Conservation (phyloP, 2,888 invertebrate genomes). For the Lithodes maja region DNA sequence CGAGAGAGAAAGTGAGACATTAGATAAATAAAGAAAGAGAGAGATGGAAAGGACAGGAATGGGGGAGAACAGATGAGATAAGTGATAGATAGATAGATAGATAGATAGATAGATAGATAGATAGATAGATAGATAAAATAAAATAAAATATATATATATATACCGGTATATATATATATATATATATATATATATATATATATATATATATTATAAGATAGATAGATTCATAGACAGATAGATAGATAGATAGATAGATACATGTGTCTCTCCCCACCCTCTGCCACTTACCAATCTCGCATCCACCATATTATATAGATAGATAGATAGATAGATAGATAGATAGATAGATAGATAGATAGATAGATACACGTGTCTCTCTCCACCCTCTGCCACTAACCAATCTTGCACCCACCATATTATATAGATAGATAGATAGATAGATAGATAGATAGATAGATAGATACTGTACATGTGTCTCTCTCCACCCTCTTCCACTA, state of each 20-base stretch:
- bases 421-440: not conserved
- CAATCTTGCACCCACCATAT: too few species aligned
- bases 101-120: not conserved
- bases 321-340: not conserved
- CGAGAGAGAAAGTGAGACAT: too few species aligned
- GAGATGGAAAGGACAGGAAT: not conserved
- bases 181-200: too few species aligned
- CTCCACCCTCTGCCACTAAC: not conserved
- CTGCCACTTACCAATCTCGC: not conserved
- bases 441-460: not conserved
- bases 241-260: not conserved
- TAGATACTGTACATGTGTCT: not conserved
- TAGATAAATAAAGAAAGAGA: not conserved
- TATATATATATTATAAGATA: not conserved
- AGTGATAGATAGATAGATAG: not conserved
- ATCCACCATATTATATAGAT: not conserved
- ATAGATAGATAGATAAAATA: not conserved
- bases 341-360: not conserved
- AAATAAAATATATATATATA: not conserved
- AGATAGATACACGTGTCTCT: not conserved
- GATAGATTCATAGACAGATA: not conserved
- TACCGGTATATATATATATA: too few species aligned
- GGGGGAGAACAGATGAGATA: not conserved
- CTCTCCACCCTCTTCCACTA: too few species aligned
- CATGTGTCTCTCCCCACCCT: not conserved